Conservation (phyloP, 2,797 vertebrate species). For the Poecilia velifera region DNA sequence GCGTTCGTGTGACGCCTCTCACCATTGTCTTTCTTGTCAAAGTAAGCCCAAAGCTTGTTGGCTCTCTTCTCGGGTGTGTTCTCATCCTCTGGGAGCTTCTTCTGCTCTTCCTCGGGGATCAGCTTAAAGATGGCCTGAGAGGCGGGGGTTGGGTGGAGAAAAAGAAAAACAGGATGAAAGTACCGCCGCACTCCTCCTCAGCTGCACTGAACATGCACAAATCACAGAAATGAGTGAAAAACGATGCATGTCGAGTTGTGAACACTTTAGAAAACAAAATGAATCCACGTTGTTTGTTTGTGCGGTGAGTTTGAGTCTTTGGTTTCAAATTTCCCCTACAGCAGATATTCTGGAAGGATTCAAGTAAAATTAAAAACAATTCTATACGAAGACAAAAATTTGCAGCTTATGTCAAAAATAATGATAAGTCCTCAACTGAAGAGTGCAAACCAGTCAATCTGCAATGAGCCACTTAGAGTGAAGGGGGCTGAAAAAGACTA, state of each 20-base stretch:
- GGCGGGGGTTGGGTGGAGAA: conserved; percentile 24
- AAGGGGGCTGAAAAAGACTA: conserved; percentile 47
- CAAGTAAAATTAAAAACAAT: neutral
- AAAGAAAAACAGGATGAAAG: conserved; percentile 29
- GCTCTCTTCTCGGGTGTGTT: conserved; percentile 92
- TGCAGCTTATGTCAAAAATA: neutral
- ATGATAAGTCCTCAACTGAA: neutral
- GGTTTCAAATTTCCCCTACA: neutral
- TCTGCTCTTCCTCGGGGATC: conserved; percentile 87
- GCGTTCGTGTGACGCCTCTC: conserved; percentile 31
- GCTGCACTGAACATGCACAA: conserved; percentile 7
- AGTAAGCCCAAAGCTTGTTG: conserved; percentile 89
- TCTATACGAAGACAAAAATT: neutral
- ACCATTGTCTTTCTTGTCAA: conserved; percentile 90
- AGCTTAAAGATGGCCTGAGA: conserved; percentile 92
- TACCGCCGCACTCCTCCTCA: conserved; percentile 28
- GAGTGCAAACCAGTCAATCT: conserved; percentile 1
- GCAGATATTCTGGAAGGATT: neutral
- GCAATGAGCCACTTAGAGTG: conserved; percentile 41
- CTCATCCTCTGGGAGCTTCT: conserved; percentile 85
- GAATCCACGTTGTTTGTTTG: conserved; percentile 12
- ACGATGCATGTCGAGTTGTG: neutral
- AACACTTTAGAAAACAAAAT: neutral
- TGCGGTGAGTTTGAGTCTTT: neutral
- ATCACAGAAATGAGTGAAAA: neutral